These are phyloP conservation scores for Nymphicus hollandicus DNA, from an alignment of 2,113 vertebrate genomes.

Conservation along the genomic window DNA sequence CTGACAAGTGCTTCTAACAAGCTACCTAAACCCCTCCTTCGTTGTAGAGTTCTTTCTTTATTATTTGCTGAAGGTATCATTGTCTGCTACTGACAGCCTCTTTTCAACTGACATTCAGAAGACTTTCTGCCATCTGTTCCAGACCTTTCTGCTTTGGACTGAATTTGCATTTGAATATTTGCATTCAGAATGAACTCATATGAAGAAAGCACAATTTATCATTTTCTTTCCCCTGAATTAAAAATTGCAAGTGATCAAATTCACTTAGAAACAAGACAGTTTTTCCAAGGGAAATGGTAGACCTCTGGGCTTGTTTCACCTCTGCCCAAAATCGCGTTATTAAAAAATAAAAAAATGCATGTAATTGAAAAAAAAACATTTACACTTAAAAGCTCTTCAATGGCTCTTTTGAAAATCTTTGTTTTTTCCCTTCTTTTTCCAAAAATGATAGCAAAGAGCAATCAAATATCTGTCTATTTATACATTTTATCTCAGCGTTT, in stretches of 20 bases:
- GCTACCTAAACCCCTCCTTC: not conserved
- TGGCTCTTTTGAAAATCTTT: not conserved
- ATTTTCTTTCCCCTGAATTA: not conserved
- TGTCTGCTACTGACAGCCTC: not conserved
- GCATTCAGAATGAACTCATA: not conserved
- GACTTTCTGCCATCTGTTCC: conserved; percentile 38
- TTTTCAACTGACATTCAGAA: conserved; percentile 4
- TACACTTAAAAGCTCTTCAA: not conserved
- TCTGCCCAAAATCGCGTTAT: not conserved
- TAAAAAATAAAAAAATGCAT: not conserved
- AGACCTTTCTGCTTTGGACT: not conserved
- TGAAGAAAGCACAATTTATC: not conserved
- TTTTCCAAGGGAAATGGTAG: not conserved
- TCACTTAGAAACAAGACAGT: not conserved
- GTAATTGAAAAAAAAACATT: not conserved
- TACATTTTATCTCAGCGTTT: not conserved
- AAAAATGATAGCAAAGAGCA: not conserved
- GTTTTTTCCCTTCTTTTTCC: not conserved
- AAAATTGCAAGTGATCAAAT: not conserved
- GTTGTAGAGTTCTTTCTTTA: not conserved
- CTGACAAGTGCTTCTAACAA: not conserved
- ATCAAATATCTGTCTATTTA: not conserved
- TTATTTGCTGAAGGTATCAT: not conserved
- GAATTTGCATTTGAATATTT: conserved; percentile 13
- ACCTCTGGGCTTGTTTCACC: not conserved